Percentiles rank a stretch among this genome's conserved stretches.
Evolutionary conservation across 2,797 vertebrate genomes (phyloP).

Genomic region (Scleropages formosus): DNA sequence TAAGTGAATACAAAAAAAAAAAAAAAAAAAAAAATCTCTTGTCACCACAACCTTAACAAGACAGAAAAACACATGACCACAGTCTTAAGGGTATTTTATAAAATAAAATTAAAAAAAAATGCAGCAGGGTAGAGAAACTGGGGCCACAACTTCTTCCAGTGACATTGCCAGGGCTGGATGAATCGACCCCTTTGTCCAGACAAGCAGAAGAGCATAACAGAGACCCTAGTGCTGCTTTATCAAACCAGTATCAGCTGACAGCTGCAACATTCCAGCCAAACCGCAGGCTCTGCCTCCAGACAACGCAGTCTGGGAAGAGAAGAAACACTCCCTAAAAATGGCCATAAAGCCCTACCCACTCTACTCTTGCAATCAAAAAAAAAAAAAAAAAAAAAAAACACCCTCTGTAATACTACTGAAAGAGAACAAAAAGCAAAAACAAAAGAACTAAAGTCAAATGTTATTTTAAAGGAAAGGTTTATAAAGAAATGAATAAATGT

Average conservation of each 20-base stretch:
- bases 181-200: constrained; percentile 48
- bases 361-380: too few species aligned
- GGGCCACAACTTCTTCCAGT: constrained; percentile 4
- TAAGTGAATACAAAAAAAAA: constrained; percentile 7
- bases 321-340: neutral
- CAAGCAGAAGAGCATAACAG: constrained; percentile 8
- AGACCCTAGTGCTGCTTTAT: constrained; percentile 2
- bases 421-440: too few species aligned
- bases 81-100: too few species aligned
- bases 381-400: too few species aligned
- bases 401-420: too few species aligned
- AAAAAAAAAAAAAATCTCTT: neutral
- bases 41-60: neutral
- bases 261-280: constrained; percentile 17
- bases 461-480: too few species aligned
- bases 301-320: constrained; percentile 30
- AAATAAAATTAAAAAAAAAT: too few species aligned
- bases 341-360: neutral
- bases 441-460: neutral
- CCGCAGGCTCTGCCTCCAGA: neutral
- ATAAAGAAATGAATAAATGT: too few species aligned
- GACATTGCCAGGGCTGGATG: constrained; percentile 33
- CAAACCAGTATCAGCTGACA: constrained; percentile 24
- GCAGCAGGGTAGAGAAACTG: constrained; percentile 4
- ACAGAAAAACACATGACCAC: too few species aligned